Percentiles rank a stretch among this genome's conserved stretches.
Conservation (phyloP, 35 echinoderm and acorn worm species). For the Lytechinus variegatus region DNA sequence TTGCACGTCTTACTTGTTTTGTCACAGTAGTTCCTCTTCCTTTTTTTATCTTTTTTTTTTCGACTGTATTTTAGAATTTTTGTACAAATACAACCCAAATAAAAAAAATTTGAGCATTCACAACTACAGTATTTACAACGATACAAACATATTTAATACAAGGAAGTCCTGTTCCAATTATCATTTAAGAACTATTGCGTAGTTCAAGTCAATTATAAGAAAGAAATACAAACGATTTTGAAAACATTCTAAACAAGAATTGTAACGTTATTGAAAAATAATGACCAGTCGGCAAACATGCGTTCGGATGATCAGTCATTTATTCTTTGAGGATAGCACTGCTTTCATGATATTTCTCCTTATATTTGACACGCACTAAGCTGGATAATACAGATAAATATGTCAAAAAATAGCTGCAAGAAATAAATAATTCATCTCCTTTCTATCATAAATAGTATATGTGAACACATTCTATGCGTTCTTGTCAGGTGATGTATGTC, state of each 20-base stretch:
- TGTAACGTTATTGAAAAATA: neutral
- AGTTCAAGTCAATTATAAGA: slow-evolving; percentile 41
- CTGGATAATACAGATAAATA: slow-evolving; percentile 33
- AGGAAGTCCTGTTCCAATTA: slow-evolving; percentile 49
- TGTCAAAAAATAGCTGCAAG: slow-evolving; percentile 41
- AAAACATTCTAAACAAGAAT: neutral
- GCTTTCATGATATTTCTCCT: slow-evolving; percentile 1
- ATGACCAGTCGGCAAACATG: neutral
- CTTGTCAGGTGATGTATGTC: slow-evolving; percentile 9
- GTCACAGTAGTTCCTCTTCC: slow-evolving; percentile 9
- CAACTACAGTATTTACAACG: slow-evolving; percentile 34
- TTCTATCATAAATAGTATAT: slow-evolving; percentile 28
- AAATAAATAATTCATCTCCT: slow-evolving; percentile 38
- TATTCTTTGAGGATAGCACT: neutral
- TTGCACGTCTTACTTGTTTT: slow-evolving; percentile 36
- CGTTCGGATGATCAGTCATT: neutral
- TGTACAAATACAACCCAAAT: slow-evolving; percentile 47
- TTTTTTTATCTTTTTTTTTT: slow-evolving; percentile 36
- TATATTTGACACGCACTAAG: slow-evolving; percentile 17
- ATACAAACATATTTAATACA: slow-evolving; percentile 22
- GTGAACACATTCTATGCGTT: slow-evolving; percentile 33
- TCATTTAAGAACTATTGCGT: slow-evolving; percentile 31
- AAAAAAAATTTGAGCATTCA: slow-evolving; percentile 32
- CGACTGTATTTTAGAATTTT: slow-evolving; percentile 24
- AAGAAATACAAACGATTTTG: neutral